Base-by-base conservation (phyloP, 2,797 vertebrate genomes). In the Pangasius sanitwongsei region DNA sequence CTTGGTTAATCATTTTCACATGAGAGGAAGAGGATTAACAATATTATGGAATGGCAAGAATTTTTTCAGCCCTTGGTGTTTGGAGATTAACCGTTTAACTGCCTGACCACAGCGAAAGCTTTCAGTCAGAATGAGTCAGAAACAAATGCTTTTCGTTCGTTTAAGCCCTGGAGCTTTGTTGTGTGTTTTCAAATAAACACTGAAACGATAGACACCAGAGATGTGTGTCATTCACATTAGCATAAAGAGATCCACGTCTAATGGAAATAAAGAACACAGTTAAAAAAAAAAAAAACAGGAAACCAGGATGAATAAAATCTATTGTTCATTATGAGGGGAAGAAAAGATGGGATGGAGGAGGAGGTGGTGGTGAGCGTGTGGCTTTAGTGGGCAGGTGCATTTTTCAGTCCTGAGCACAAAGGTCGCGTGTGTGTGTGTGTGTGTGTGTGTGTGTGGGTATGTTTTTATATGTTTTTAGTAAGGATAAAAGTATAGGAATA, bases 351-450 rank as follows among this genome's bases (percentile, higher is more conserved):
- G 44, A 67, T 48, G 41, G 41, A 41, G 81, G 80, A 86, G 85
- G 34, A 65, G 16, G 50, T 44, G 13, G 23, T 41, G 87, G 89
- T 88, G 77, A 23, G 72, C 74, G 63, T 87, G 63, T 92, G 90
- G 80, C 93, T 91, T 83, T 86, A 92, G 57, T 91, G 77, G 90
- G 85, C 92, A 90, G 89, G 92, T 89, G 90, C 88, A 87, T 89
- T 86, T 92, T 63, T 28, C 28, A 59, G 82, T 57, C 83, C 69
- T 77, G 75, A 77, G 74, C 74, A 69, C 86, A 81, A 67, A 69
- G 65, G 48, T 12, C 50, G 11, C 81, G 61, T 57, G 77, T 87
- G 63, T 70, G 63, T 70, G 86, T 69, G 75, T 69, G 75, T 80
- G 70, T 77, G 85, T 86, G 55, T 78, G 72, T 48, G 55, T 63